Conservation (phyloP, 2,797 vertebrate genomes). For the Lithobates sylvaticus region DNA sequence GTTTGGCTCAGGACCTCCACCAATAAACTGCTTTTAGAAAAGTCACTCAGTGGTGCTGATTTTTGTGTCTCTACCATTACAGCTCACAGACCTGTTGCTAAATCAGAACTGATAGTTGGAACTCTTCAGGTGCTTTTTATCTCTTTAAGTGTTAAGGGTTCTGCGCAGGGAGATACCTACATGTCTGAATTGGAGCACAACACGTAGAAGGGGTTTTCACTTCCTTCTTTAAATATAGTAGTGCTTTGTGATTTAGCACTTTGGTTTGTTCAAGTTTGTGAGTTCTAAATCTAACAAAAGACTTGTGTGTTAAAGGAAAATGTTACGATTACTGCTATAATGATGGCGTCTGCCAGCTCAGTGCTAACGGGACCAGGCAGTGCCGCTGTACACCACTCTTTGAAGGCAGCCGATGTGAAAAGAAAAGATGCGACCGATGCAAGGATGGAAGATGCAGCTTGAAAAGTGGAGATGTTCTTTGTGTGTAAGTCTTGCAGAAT, state of each 20-base stretch:
- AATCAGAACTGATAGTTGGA: too few species aligned
- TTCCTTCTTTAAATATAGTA: too few species aligned
- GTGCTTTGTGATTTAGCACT: not conserved
- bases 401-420: slow-evolving; percentile 82
- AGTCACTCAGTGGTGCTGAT: too few species aligned
- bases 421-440: slow-evolving; percentile 89
- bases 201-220: too few species aligned
- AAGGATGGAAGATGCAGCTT: slow-evolving; percentile 82
- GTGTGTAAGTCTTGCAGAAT: slow-evolving; percentile 79
- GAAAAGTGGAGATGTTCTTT: slow-evolving; percentile 84
- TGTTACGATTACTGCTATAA: slow-evolving; percentile 89
- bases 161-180: too few species aligned
- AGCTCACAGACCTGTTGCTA: too few species aligned
- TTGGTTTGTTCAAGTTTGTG: not conserved
- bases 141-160: too few species aligned
- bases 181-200: too few species aligned
- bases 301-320: slow-evolving; percentile 74
- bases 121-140: too few species aligned
- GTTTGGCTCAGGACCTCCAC: too few species aligned
- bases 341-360: slow-evolving; percentile 85
- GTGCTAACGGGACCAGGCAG: slow-evolving; percentile 74
- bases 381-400: slow-evolving; percentile 87
- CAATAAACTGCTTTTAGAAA: too few species aligned
- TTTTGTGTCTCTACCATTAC: too few species aligned
- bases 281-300: not conserved